These are phyloP conservation scores for Lepidotrigona ventralis DNA, from an alignment of 1,140 invertebrate species.

Conservation along the genomic window DNA sequence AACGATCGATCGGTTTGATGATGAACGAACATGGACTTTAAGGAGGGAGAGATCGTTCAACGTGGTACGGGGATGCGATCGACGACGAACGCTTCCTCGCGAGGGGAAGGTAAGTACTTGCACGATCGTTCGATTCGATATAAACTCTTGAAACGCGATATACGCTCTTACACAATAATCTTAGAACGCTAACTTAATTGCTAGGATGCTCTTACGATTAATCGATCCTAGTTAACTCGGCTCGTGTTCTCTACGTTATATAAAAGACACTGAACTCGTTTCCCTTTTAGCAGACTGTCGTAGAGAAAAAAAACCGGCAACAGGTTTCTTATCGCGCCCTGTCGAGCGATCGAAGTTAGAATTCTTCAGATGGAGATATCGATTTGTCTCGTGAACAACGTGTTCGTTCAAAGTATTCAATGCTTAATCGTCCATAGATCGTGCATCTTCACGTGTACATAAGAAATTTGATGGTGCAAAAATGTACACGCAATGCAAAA, in stretches of 20 bases:
- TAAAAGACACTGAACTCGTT: conserved; percentile 30
- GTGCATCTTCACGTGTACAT: no score
- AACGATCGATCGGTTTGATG: conserved; percentile 1
- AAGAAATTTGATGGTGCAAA: no score
- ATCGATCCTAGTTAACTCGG: neutral
- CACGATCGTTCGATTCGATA: neutral
- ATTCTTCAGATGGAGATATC: neutral
- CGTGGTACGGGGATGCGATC: neutral
- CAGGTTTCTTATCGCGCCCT: neutral
- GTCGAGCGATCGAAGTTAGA: neutral
- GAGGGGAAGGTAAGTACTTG: conserved; percentile 12
- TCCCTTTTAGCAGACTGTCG: conserved; percentile 26
- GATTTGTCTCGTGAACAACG: no score
- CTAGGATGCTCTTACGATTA: conserved; percentile 17
- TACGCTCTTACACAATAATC: neutral
- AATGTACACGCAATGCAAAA: no score
- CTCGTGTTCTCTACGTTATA: conserved; percentile 1
- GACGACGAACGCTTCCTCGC: neutral
- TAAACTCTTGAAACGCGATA: neutral
- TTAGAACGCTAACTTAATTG: conserved; percentile 25
- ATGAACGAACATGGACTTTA: neutral
- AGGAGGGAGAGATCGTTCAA: neutral
- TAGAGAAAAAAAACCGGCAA: conserved; percentile 8
- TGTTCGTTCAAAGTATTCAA: no score
- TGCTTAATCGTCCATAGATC: no score